A percentile compares a stretch with the other conserved stretches of the same genome.
Evolutionary conservation across 2,113 vertebrate genomes (phyloP).

Genomic region (Collichthys lucidus): DNA sequence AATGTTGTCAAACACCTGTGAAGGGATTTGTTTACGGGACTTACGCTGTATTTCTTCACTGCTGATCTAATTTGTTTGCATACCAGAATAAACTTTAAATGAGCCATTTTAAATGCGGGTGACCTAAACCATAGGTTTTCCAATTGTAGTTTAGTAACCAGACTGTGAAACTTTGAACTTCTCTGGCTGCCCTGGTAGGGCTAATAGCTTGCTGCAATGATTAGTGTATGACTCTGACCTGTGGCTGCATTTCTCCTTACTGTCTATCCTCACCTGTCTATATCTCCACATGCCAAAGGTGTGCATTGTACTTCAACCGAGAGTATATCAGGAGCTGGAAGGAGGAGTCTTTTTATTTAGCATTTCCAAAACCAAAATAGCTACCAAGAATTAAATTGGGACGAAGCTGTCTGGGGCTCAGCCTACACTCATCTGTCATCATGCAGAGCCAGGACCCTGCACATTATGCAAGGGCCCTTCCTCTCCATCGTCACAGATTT

Average conservation of each 20-base stretch:
- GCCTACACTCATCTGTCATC: no score
- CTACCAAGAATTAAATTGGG: no score
- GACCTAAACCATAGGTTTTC: constrained; percentile 2
- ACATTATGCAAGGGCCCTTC: no score
- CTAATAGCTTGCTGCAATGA: no score
- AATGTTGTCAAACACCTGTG: constrained; percentile 58
- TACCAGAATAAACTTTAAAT: neutral
- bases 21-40: constrained; percentile 28
- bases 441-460: no score
- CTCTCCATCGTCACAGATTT: no score
- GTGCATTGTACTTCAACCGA: neutral
- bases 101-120: neutral
- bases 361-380: neutral
- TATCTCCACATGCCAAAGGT: neutral
- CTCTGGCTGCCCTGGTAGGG: no score
- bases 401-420: no score
- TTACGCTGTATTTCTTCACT: constrained; percentile 8
- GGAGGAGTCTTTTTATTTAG: neutral
- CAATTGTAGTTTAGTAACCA: neutral
- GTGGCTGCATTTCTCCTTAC: no score
- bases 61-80: neutral
- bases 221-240: no score
- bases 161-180: neutral
- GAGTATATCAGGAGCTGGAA: neutral
- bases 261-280: no score